Base-by-base conservation (phyloP, 2,888 invertebrate genomes). In the Agonopterix heracliana region DNA sequence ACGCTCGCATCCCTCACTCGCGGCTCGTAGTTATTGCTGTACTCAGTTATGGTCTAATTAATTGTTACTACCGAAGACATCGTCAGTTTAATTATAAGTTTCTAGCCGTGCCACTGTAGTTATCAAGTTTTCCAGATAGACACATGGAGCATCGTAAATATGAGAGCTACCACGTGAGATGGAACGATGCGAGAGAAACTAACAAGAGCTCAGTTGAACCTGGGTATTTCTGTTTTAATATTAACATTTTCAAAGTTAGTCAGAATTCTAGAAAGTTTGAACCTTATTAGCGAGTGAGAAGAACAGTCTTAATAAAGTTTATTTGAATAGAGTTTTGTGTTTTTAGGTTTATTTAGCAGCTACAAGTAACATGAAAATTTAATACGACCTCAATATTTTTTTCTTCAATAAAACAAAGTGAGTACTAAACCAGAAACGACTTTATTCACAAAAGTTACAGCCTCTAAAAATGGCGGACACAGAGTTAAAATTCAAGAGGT, bases 61-160 rank as follows among this genome's bases (percentile, higher is more conserved):
- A 79, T 81, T 78, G 74, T 72, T 69, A 59, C 65, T 66, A 54
- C 66, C 59, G 66, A 69, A 71, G 67, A 68, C 69, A 73, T 74
- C 68, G 72, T 71, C 74, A 73, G 70, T 76, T 78, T 75, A 76
- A 81, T 81, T 74, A 78, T 67, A 74, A 75, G 62, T 76, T 77
- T 69, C 54, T 53, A 63, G 64, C 59, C 50, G 55, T 59, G 60
- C 47, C 53, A 56, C 52, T 53, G 50, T 34, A 49, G 47, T 51
- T 54, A 52, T 47, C 48, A 51, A 45, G 52, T 47, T 52, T 42
- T 53, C 53, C 45, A 52, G 47, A 51, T 51, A 54, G 51, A 49
- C 47, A 52, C 45, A 44, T 49, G 49, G 41, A 54, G 50, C 53
- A 48, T 49, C 54, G 50, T 54, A 53, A 56, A 56, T 56, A 56